Base-by-base conservation (phyloP, 2,113 vertebrate genomes). In the Lamprotornis superbus region DNA sequence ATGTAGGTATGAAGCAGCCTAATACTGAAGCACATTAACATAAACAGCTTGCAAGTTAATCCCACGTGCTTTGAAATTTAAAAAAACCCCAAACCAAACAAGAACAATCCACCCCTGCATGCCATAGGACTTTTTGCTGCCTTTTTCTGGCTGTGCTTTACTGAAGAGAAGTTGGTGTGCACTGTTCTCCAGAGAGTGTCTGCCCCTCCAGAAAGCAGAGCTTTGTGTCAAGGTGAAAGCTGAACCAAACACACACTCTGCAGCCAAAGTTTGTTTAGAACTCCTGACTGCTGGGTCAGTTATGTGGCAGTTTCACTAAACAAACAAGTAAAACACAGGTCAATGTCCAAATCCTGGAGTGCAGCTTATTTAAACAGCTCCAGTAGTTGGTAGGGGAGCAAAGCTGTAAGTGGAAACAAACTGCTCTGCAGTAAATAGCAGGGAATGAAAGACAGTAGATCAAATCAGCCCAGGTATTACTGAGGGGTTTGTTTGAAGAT, bases 281-380 rank as follows among this genome's bases (percentile, higher is more conserved):
- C 83, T 95, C 83, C 65, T 35, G 74, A 57, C 77, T 69, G 67
- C 88, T 52, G 69, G 93, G 37, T 89, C 89, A 94, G 77, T 94
- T 93, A 53, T 15, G 53, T 1, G 24, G 73, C 94, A 94, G 90
- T 92, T 94, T 94, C 89, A 84, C 92, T 96, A 87, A 96, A 95
- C 89, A 97, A 96, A 96, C 77, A 96, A 79, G 86, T 60, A 94
- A 88, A 95, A 87, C 90, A 85, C 69, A 79, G 96, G 92, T 89
- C 96, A 96, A 94, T 67, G 96, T 97, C 89, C 96, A 95, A 80
- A 87, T 33, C 37, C 74, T 80, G 74, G 25, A 82, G 55, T 33
- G 80, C 55, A 84, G 77, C 65, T 87, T 42, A 69, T 87, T 97
- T 55, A 65, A 94, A 73, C 77, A 50, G 30, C 83, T 87, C 80